Conservation (phyloP, 2,113 vertebrate genomes). For the Tursiops truncatus region DNA sequence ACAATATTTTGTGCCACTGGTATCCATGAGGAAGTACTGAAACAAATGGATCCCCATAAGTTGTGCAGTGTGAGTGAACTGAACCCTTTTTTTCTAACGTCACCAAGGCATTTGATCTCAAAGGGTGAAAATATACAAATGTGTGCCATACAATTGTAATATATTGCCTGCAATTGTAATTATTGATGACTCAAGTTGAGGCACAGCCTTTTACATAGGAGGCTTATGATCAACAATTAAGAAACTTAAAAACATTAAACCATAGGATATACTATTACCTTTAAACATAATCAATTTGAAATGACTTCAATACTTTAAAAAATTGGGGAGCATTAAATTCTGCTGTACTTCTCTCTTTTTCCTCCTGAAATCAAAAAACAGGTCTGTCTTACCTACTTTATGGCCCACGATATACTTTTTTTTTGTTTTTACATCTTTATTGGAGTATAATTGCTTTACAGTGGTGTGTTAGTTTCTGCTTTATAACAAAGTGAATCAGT, state of each 20-base stretch:
- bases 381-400: background rate
- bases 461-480: too few species aligned
- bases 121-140: background rate
- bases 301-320: background rate
- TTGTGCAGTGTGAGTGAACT: background rate
- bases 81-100: background rate
- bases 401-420: background rate
- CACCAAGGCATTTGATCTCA: background rate
- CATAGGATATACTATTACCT: background rate
- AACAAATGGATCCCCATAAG: background rate
- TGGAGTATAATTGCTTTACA: too few species aligned
- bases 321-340: background rate
- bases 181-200: background rate
- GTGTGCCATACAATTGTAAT: background rate
- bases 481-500: too few species aligned
- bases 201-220: background rate
- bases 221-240: background rate
- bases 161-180: background rate
- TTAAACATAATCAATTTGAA: slow-evolving; percentile 28
- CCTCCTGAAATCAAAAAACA: background rate
- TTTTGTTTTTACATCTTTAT: too few species aligned
- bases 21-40: background rate
- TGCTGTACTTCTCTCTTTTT: background rate
- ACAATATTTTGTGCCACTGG: background rate
- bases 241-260: background rate